Percentiles rank a stretch among this genome's conserved stretches.
Conservation (phyloP, 1,140 invertebrate species). For the Heliconius himera region DNA sequence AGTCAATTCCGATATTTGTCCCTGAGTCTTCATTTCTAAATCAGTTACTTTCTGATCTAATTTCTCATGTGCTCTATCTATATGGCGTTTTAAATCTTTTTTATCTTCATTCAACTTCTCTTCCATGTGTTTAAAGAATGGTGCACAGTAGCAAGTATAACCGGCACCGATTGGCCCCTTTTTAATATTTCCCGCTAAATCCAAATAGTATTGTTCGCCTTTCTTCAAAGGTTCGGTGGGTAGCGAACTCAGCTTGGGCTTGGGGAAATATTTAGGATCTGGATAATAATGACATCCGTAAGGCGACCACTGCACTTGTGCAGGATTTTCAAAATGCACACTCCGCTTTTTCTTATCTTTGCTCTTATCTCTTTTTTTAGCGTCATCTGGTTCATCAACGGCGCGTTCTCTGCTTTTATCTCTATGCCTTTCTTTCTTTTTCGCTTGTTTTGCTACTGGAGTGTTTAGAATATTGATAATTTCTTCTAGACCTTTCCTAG, state of each 20-base stretch:
- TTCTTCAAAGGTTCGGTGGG: constrained; percentile 92
- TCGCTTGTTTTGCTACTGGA: constrained; percentile 79
- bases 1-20: constrained; percentile 88
- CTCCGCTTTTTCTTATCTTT: constrained; percentile 81
- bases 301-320: constrained; percentile 87
- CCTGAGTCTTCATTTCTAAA: constrained; percentile 89
- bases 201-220: constrained; percentile 97
- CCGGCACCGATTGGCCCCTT: constrained; percentile 96
- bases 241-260: constrained; percentile 91
- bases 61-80: constrained; percentile 90
- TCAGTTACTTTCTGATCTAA: constrained; percentile 91
- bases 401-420: constrained; percentile 77
- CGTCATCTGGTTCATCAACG: constrained; percentile 71
- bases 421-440: constrained; percentile 77
- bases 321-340: constrained; percentile 75
- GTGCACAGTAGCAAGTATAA: constrained; percentile 90
- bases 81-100: constrained; percentile 91
- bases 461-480: constrained; percentile 90
- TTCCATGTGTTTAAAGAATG: constrained; percentile 93
- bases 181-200: constrained; percentile 97
- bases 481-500: constrained; percentile 91
- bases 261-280: constrained; percentile 90
- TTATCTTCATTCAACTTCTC: constrained; percentile 92
- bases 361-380: constrained; percentile 71
- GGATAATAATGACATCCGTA: constrained; percentile 95